These are phyloP conservation scores for Orthonychiurus folsomi DNA, from an alignment of 2,888 invertebrate species.

Conservation along the genomic window DNA sequence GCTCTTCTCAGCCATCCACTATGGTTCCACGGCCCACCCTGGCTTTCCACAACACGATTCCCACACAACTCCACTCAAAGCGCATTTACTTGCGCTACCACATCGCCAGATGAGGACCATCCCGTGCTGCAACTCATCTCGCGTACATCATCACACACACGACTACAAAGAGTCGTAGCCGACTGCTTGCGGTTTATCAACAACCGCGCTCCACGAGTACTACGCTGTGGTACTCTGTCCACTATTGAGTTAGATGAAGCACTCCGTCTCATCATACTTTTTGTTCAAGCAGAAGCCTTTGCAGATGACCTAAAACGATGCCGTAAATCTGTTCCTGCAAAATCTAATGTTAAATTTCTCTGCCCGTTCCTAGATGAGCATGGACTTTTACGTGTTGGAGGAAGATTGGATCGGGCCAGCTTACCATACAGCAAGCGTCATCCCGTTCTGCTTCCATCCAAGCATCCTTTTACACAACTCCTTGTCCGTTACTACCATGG, in stretches of 20 bases:
- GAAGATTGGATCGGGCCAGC: conserved; percentile 30
- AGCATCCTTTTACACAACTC: conserved; percentile 10
- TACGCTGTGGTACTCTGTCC: not conserved
- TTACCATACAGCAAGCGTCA: conserved; percentile 25
- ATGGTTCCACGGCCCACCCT: conserved; percentile 20
- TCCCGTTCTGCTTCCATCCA: conserved; percentile 40
- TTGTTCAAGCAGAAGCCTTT: not conserved
- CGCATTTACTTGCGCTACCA: not conserved
- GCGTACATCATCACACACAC: not conserved
- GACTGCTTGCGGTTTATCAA: not conserved
- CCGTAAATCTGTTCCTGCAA: not conserved
- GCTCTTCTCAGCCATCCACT: conserved; percentile 7
- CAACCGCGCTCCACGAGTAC: not conserved
- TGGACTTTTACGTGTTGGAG: conserved; percentile 40
- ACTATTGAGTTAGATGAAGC: not conserved
- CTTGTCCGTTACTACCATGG: conserved; percentile 27
- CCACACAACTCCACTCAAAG: not conserved
- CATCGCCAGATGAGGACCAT: not conserved
- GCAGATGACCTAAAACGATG: not conserved
- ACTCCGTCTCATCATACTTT: not conserved
- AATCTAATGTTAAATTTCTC: not conserved
- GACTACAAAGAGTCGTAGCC: not conserved
- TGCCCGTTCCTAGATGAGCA: conserved; percentile 30
- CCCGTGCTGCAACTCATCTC: not conserved
- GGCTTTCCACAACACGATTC: conserved; percentile 19